phyloP scores from a whole-genome alignment of 2,113 vertebrate species.

The Xenopus borealis region DNA sequence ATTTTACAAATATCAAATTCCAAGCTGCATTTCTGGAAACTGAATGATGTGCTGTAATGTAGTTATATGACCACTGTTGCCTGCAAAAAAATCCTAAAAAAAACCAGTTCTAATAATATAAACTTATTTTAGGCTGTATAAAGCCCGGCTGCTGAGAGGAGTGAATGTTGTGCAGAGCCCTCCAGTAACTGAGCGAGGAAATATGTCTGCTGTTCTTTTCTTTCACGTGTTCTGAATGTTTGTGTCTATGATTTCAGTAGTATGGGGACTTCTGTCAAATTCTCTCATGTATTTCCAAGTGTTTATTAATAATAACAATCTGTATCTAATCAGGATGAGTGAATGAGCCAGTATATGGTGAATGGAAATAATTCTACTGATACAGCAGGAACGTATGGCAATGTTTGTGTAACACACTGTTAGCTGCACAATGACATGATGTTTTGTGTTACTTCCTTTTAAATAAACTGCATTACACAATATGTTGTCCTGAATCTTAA shows the following conservation, averaged over 20 bases:
- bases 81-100: conserved; percentile 15
- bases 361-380: neutral
- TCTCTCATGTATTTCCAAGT: conserved; percentile 14
- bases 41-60: conserved; percentile 22
- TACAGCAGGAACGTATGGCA: neutral
- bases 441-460: conserved; percentile 28
- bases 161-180: neutral
- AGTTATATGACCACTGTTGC: conserved; percentile 34
- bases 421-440: conserved; percentile 7
- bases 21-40: conserved; percentile 16
- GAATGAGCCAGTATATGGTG: conserved; percentile 8
- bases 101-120: no score
- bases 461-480: conserved; percentile 42
- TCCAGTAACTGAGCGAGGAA: conserved; percentile 1
- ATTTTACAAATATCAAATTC: neutral
- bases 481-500: neutral
- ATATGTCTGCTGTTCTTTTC: neutral
- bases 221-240: conserved; percentile 37
- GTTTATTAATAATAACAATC: neutral
- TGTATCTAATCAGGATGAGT: neutral
- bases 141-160: neutral
- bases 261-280: conserved; percentile 7
- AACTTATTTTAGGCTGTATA: conserved; percentile 4
- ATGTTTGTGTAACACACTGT: conserved; percentile 8
- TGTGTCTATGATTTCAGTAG: conserved; percentile 13